Percentiles rank a stretch among this genome's conserved stretches.
These are phyloP conservation scores for Catharus bicknelli DNA, from an alignment of 2,113 vertebrate genomes.

Conservation along the genomic window DNA sequence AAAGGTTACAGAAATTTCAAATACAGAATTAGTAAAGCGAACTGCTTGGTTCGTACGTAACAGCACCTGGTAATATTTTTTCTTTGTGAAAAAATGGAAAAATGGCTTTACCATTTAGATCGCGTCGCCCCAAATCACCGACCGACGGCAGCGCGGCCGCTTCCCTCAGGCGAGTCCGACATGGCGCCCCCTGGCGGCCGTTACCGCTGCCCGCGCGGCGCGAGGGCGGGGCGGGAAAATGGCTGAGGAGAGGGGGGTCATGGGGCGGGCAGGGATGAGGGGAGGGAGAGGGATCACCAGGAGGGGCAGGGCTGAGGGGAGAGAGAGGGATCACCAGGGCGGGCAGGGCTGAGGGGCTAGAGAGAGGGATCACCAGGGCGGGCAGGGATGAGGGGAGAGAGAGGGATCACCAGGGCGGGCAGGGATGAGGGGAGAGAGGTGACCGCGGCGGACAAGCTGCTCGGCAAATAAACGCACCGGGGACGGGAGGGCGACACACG, in stretches of 20 bases:
- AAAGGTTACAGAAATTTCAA: neutral
- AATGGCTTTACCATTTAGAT: neutral
- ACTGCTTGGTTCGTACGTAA: neutral
- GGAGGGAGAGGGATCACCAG: no score
- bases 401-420: no score
- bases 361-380: fast-evolving
- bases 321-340: fast-evolving
- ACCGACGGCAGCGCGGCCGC: fast-evolving
- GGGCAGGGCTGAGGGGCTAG: neutral
- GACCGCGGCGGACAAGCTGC: fast-evolving
- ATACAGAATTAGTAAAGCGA: neutral
- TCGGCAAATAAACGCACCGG: no score
- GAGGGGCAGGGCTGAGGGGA: fast-evolving
- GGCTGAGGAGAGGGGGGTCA: no score
- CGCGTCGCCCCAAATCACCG: no score
- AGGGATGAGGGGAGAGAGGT: neutral
- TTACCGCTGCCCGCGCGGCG: neutral
- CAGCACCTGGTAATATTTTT: neutral
- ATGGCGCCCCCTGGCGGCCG: neutral
- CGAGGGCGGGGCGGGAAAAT: neutral
- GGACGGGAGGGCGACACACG: neutral
- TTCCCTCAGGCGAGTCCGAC: neutral
- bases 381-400: neutral
- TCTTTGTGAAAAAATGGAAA: neutral
- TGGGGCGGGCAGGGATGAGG: neutral